A percentile compares a stretch with the other conserved stretches of the same genome.
phyloP scores from a whole-genome alignment of 2,113 vertebrate genomes.

The Pithys albifrons region DNA sequence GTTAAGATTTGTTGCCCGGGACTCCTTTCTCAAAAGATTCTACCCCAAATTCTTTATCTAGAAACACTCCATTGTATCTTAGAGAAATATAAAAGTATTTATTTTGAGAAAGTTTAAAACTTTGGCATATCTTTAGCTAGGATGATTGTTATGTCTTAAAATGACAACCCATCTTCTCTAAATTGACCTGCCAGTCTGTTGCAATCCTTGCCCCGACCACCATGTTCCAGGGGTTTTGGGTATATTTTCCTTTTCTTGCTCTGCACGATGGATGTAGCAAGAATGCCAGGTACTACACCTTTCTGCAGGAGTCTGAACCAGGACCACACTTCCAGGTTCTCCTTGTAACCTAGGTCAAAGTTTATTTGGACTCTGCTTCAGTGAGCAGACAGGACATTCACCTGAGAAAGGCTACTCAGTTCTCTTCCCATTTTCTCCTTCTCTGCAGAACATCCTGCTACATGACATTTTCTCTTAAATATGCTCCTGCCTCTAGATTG shows the following conservation, averaged over 20 bases:
- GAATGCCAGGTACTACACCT: not conserved
- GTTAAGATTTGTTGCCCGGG: not conserved
- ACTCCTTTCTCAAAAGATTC: not conserved
- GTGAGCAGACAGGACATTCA: not conserved
- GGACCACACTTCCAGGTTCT: not conserved
- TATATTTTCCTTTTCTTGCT: not conserved
- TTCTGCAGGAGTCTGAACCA: not conserved
- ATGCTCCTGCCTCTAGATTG: not conserved
- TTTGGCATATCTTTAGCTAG: not conserved
- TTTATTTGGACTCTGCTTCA: not conserved
- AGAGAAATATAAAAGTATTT: not conserved
- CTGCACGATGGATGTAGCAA: not conserved
- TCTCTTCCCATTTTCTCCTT: not conserved
- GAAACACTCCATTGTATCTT: not conserved
- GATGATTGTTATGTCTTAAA: not conserved
- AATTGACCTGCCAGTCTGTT: not conserved
- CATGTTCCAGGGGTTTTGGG: not conserved
- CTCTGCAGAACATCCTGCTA: not conserved
- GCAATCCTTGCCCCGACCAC: not conserved
- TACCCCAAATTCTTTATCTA: not conserved
- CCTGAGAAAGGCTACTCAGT: not conserved
- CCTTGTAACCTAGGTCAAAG: not conserved
- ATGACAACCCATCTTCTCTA: not conserved
- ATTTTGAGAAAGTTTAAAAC: not conserved
- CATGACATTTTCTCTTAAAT: not conserved